These are phyloP conservation scores for Odontothrips loti DNA, from an alignment of 2,888 invertebrate species.

Conservation along the genomic window DNA sequence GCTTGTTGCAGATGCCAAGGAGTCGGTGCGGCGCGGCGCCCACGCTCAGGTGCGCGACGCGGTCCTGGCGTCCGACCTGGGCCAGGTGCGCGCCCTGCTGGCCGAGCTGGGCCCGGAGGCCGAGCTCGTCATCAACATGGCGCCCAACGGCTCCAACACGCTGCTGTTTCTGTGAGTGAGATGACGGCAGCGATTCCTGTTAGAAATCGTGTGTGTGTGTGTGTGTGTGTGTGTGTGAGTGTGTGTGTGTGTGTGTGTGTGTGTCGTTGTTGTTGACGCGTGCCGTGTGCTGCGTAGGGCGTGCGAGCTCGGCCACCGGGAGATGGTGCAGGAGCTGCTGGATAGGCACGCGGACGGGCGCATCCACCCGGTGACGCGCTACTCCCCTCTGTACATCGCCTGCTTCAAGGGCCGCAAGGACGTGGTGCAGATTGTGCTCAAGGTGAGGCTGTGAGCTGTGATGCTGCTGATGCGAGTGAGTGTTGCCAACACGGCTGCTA, in stretches of 20 bases:
- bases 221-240: background rate
- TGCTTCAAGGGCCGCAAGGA: conserved; percentile 64
- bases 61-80: conserved; percentile 61
- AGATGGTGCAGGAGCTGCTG: conserved; percentile 71
- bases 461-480: background rate
- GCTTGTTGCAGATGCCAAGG: conserved; percentile 59
- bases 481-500: background rate
- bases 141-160: conserved; percentile 83
- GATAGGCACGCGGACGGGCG: conserved; percentile 83
- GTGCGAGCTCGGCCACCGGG: conserved; percentile 76
- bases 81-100: conserved; percentile 61
- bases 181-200: no score
- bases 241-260: background rate
- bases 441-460: conserved; percentile 44
- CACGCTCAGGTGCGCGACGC: conserved; percentile 74
- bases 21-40: conserved; percentile 66
- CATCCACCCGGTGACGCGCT: conserved; percentile 83
- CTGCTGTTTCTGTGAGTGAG: conserved; percentile 77
- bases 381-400: conserved; percentile 88
- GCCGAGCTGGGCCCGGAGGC: conserved; percentile 61
- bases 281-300: conserved; percentile 55
- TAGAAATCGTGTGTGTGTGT: no score
- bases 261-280: conserved; percentile 2
- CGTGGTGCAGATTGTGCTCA: conserved; percentile 51
- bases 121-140: conserved; percentile 75